Percentiles rank a stretch among this genome's conserved stretches.
phyloP scores from a whole-genome alignment of 2,888 invertebrate genomes.

The Zeuzera pyrina region DNA sequence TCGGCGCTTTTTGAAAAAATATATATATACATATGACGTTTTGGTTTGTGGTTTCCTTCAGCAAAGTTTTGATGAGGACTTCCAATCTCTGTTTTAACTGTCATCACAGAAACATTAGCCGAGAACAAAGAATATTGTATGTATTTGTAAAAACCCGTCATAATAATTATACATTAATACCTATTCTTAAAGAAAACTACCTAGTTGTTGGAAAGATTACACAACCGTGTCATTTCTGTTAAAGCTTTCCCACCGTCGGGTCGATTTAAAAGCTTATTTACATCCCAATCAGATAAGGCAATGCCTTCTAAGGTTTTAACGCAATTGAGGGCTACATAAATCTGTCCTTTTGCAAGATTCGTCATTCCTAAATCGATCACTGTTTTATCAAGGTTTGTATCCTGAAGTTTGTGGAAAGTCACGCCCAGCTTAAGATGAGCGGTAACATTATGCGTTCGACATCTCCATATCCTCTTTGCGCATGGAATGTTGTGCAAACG shows the following conservation, averaged over 20 bases:
- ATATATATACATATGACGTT: too few species aligned
- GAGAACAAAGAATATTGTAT: too few species aligned
- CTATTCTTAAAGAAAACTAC: too few species aligned
- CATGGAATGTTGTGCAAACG: slow-evolving; percentile 14
- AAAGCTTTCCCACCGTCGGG: slow-evolving; percentile 13
- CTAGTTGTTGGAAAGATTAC: too few species aligned
- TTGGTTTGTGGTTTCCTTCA: too few species aligned
- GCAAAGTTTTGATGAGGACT: too few species aligned
- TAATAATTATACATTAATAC: too few species aligned
- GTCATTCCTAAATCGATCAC: slow-evolving; percentile 21
- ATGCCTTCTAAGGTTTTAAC: slow-evolving; percentile 18
- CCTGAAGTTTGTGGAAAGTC: slow-evolving; percentile 22
- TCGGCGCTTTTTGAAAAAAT: too few species aligned
- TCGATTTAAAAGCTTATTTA: slow-evolving; percentile 13
- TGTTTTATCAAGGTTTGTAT: slow-evolving; percentile 19
- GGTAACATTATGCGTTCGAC: slow-evolving; percentile 21
- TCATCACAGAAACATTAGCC: too few species aligned
- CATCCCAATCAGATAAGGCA: slow-evolving; percentile 14
- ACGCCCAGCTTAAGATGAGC: slow-evolving; percentile 23
- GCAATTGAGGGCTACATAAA: slow-evolving; percentile 20
- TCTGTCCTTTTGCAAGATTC: slow-evolving; percentile 21
- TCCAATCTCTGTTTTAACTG: too few species aligned
- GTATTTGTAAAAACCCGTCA: too few species aligned
- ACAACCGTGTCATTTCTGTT: slow-evolving; percentile 6
- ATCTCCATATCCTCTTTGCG: slow-evolving; percentile 17